Evolutionary conservation across 2,113 vertebrate genomes (phyloP), one percentile per base, ranked within the genome.

Genomic region (Climacteris rufus): DNA sequence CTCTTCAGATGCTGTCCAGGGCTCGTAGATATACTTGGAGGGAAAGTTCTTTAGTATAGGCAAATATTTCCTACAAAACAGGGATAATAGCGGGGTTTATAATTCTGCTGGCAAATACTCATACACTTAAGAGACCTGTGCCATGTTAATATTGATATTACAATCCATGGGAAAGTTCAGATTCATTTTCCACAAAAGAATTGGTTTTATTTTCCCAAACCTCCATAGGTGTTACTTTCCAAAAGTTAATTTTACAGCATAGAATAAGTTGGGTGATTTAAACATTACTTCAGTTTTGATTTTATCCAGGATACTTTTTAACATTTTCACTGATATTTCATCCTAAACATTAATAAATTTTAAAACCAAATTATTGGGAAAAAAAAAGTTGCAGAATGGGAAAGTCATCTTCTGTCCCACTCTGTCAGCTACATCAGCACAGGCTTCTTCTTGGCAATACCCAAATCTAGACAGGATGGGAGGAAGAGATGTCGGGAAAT

Each of bases 21-120:
- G 97, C 80, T 97, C 97, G 0, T 97, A 97, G 83, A 97, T 97
- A 56, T 97, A 97, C 78, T 97, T 97, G 33, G 96, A 95, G 22
- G 95, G 85, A 65, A 97, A 97, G 68, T 97, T 96, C 80, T 94
- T 97, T 27, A 98, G 85, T 25, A 97, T 5, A 27, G 96, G 97
- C 60, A 97, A 77, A 19, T 97, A 98, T 49, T 98, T 98, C 91
- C 97, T 98, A 75, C 33, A 92, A 78, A 83, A 82, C 19, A 87
- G 33, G 39, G 53, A 47, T 15, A 76, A 83, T 7, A 42, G 1
- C 9, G 21, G 27, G 5, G 11, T 30, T 68, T 65, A 44, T 15
- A 68, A 83, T 20, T 20, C 70, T 69, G 45, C 33, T 86, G 54
- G 27, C 19, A 89, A 79, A 88, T 35, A n/a, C 4, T 57, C 11